A percentile compares a stretch with the other conserved stretches of the same genome.
These are phyloP conservation scores for Hemitrygon akajei DNA, from an alignment of 2,797 vertebrate genomes.

Conservation along the genomic window DNA sequence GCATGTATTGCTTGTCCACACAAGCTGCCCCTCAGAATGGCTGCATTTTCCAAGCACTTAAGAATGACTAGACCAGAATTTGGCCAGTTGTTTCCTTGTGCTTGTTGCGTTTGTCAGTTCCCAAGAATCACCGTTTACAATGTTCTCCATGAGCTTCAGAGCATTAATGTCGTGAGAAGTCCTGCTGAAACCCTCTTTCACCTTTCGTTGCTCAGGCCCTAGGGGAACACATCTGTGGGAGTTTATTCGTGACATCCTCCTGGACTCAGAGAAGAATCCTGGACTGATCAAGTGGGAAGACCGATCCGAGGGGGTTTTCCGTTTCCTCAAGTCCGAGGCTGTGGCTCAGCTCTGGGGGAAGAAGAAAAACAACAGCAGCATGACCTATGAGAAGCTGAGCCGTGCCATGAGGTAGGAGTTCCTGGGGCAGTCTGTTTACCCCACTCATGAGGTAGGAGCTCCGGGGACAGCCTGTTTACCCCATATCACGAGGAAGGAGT, in stretches of 20 bases:
- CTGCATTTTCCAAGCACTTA: too few species aligned
- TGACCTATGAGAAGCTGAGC: conserved; percentile 98
- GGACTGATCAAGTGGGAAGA: conserved; percentile 98
- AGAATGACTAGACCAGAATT: background rate
- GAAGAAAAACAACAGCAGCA: conserved; percentile 98
- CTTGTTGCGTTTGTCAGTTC: background rate
- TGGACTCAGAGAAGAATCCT: conserved; percentile 87
- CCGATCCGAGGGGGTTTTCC: conserved; percentile 83
- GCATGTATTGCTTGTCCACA: too few species aligned
- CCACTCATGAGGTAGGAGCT: background rate
- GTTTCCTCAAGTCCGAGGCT: conserved; percentile 93
- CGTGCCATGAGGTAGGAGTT: conserved; percentile 86
- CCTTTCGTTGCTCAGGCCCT: conserved; percentile 59
- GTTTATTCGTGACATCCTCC: conserved; percentile 92
- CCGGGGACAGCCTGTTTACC: too few species aligned
- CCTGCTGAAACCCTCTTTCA: background rate
- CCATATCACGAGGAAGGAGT: too few species aligned
- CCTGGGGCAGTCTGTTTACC: background rate
- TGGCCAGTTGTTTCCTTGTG: background rate
- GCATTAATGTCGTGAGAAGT: too few species aligned
- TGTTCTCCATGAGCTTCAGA: background rate
- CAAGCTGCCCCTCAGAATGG: too few species aligned
- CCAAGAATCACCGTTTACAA: background rate
- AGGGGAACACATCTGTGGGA: conserved; percentile 95
- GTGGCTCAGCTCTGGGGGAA: conserved; percentile 97